Conservation (phyloP, 2,113 vertebrate genomes). For the Austrofundulus limnaeus region DNA sequence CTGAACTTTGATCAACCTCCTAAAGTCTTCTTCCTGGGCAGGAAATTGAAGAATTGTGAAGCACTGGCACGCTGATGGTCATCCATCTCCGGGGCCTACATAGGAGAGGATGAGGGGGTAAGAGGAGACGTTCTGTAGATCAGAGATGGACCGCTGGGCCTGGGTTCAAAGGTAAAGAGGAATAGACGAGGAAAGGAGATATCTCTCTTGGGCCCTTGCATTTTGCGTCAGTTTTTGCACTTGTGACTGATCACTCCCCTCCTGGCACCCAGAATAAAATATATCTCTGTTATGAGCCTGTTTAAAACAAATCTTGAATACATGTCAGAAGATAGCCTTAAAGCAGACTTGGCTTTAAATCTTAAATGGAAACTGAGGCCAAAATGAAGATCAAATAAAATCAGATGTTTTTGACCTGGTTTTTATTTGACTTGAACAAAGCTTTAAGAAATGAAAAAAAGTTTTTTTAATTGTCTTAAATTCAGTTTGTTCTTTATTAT, state of each 20-base stretch:
- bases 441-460: slow-evolving; percentile 1
- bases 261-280: not conserved
- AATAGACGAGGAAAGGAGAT: slow-evolving; percentile 50
- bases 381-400: slow-evolving; percentile 11
- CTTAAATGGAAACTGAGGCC: not conserved
- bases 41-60: slow-evolving; percentile 96
- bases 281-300: not conserved
- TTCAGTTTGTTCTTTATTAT: not conserved
- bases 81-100: slow-evolving; percentile 85
- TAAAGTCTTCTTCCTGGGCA: slow-evolving; percentile 87
- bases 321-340: slow-evolving; percentile 4
- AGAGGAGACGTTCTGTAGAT: slow-evolving; percentile 63
- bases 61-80: slow-evolving; percentile 85
- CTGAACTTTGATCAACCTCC: slow-evolving; percentile 91
- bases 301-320: slow-evolving; percentile 1
- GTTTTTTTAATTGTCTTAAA: not conserved
- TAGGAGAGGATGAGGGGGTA: slow-evolving; percentile 50
- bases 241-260: slow-evolving; percentile 14
- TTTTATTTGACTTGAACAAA: slow-evolving; percentile 38
- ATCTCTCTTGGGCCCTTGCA: slow-evolving; percentile 25
- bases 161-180: slow-evolving; percentile 73
- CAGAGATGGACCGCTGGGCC: slow-evolving; percentile 64
- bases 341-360: slow-evolving; percentile 1
- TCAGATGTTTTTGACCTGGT: not conserved
- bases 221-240: not conserved